phyloP scores from a whole-genome alignment of 2,888 invertebrate species.

The Ditylenchus weischeri region DNA sequence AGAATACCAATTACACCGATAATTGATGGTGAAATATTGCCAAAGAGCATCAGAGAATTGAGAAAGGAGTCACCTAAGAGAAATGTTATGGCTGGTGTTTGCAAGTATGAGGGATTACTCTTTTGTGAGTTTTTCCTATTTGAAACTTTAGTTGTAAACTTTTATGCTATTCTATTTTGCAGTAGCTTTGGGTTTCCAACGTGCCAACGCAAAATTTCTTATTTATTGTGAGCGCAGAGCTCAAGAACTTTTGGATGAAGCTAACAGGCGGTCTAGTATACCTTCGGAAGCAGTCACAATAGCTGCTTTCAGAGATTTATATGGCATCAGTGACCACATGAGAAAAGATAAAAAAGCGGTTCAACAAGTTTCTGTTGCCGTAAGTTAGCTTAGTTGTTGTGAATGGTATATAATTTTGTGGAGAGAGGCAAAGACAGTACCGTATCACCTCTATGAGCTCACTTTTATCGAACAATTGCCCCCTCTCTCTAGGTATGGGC shows the following conservation, averaged over 20 bases:
- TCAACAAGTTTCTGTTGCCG: constrained; percentile 26
- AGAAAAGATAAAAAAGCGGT: constrained; percentile 26
- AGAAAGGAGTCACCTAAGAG: constrained; percentile 42
- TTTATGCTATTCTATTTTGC: constrained; percentile 21
- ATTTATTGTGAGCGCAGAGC: constrained; percentile 31
- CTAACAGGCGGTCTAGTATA: constrained; percentile 8
- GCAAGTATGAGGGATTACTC: constrained; percentile 50
- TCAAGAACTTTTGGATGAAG: constrained; percentile 16
- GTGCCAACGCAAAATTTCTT: constrained; percentile 44
- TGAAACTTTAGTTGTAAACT: background rate
- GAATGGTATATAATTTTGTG: background rate
- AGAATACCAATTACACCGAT: constrained; percentile 50
- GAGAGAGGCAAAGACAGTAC: too few relatives aligned
- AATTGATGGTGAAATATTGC: constrained; percentile 54
- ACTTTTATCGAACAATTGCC: too few relatives aligned
- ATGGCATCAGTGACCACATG: constrained; percentile 20
- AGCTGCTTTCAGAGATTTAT: constrained; percentile 21
- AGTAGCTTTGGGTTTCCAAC: constrained; percentile 48
- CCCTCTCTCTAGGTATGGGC: too few relatives aligned
- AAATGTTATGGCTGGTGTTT: constrained; percentile 46
- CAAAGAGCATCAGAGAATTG: constrained; percentile 35
- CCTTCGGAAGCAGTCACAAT: constrained; percentile 13
- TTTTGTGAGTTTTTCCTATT: constrained; percentile 35
- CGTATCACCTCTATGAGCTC: too few relatives aligned
- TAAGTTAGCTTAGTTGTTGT: constrained; percentile 26